Conservation (phyloP, 2,888 invertebrate genomes). For the Drosophila limbata region DNA sequence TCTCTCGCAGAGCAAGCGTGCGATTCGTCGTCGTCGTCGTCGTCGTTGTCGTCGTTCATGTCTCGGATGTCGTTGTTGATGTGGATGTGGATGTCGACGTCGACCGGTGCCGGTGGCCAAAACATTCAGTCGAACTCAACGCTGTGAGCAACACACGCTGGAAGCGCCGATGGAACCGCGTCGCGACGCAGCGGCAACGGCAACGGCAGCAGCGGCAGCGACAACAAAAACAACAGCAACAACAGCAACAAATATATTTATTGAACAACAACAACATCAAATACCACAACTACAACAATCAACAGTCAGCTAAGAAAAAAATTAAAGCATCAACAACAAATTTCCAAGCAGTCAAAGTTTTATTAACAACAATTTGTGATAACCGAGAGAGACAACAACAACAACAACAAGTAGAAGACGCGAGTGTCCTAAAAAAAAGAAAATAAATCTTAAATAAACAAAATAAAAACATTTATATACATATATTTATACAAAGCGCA, state of each 20-base stretch:
- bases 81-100: slow-evolving; percentile 46
- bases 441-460: slow-evolving; percentile 11
- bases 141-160: slow-evolving; percentile 73
- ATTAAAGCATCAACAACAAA: slow-evolving; percentile 18
- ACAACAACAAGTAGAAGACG: slow-evolving; percentile 38
- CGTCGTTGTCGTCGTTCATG: slow-evolving; percentile 62
- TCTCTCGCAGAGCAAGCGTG: slow-evolving; percentile 43
- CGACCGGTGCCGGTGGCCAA: slow-evolving; percentile 73
- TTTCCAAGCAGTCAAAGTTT: slow-evolving; percentile 49
- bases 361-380: slow-evolving; percentile 66
- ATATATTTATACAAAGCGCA: slow-evolving; percentile 54
- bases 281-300: slow-evolving; percentile 26
- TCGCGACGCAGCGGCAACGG: slow-evolving; percentile 63
- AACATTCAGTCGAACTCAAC: slow-evolving; percentile 74
- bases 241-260: slow-evolving; percentile 19
- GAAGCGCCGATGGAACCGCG: slow-evolving; percentile 70
- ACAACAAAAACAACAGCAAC: slow-evolving; percentile 24
- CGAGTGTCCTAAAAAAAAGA: slow-evolving; percentile 51
- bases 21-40: slow-evolving; percentile 47
- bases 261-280: slow-evolving; percentile 23
- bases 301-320: slow-evolving; percentile 30
- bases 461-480: slow-evolving; percentile 50
- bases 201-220: slow-evolving; percentile 52
- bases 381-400: slow-evolving; percentile 56
- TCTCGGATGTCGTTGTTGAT: slow-evolving; percentile 66